A percentile compares a stretch with the other conserved stretches of the same genome.
Conservation (phyloP, 2,888 invertebrate genomes). For the Dryobotodes eremita region DNA sequence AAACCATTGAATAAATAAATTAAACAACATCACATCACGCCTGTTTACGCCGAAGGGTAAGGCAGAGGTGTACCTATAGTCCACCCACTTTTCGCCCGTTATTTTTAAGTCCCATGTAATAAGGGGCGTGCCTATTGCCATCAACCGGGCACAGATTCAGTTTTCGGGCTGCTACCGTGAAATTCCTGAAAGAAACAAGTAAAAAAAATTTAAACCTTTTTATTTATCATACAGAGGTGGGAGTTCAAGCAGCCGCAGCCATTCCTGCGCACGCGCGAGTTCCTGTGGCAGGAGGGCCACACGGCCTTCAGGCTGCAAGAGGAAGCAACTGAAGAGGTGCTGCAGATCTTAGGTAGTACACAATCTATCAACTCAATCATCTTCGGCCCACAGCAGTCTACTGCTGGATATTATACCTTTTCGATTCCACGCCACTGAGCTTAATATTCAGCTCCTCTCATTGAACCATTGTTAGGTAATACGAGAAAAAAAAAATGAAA, state of each 20-base stretch:
- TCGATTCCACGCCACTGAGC: too few relatives aligned
- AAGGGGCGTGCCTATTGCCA: background rate
- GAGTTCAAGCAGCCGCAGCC: slow-evolving; percentile 99
- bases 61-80: too few relatives aligned
- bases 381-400: too few relatives aligned
- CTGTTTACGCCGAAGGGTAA: too few relatives aligned
- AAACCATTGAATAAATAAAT: background rate
- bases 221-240: slow-evolving; percentile 94
- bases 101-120: background rate
- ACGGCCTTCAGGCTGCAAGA: slow-evolving; percentile 96
- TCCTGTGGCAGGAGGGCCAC: slow-evolving; percentile 99
- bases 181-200: background rate
- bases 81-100: background rate
- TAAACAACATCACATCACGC: too few relatives aligned
- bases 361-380: background rate
- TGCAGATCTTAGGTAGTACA: slow-evolving; percentile 92
- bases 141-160: background rate
- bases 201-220: background rate
- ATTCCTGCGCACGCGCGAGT: slow-evolving; percentile 99
- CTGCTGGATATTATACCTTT: too few relatives aligned
- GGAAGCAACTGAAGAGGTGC: slow-evolving; percentile 97
- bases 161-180: background rate
- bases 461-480: too few relatives aligned
- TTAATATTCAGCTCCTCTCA: too few relatives aligned
- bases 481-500: too few relatives aligned